These are phyloP conservation scores for Oophaga pumilio DNA, from an alignment of 2,113 vertebrate species.

Conservation along the genomic window DNA sequence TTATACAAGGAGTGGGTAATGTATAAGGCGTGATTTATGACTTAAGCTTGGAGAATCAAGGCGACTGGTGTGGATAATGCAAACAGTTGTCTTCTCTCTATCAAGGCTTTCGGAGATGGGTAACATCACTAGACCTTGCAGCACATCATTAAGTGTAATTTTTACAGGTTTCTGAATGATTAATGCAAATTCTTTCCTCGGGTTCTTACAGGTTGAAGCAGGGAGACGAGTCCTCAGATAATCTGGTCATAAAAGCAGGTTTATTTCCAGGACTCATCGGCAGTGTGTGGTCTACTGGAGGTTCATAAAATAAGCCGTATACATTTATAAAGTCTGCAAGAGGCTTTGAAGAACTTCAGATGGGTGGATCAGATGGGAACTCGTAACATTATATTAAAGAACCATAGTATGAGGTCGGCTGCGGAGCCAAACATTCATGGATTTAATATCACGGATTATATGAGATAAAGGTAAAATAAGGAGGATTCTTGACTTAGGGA, in stretches of 20 bases:
- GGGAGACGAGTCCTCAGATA: slow-evolving; percentile 42
- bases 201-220: slow-evolving; percentile 18
- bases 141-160: slow-evolving; percentile 37
- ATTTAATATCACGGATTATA: slow-evolving; percentile 31
- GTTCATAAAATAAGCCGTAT: slow-evolving; percentile 32
- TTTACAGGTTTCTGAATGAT: slow-evolving; percentile 45
- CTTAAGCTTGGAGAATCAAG: not conserved
- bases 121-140: slow-evolving; percentile 33
- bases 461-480: slow-evolving; percentile 22
- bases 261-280: slow-evolving; percentile 37
- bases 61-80: slow-evolving; percentile 16
- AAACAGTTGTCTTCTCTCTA: slow-evolving; percentile 35
- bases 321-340: slow-evolving; percentile 47
- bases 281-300: slow-evolving; percentile 52
- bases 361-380: slow-evolving; percentile 22
- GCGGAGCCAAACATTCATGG: not conserved
- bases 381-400: slow-evolving; percentile 14
- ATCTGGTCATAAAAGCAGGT: slow-evolving; percentile 50
- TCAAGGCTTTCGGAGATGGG: not conserved
- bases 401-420: slow-evolving; percentile 7
- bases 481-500: slow-evolving; percentile 7
- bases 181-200: slow-evolving; percentile 51
- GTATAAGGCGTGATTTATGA: slow-evolving; percentile 47
- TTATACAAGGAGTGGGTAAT: slow-evolving; percentile 19
- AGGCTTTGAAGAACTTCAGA: slow-evolving; percentile 61